Conservation (phyloP, 2,888 invertebrate species). For the Clivina fossor region DNA sequence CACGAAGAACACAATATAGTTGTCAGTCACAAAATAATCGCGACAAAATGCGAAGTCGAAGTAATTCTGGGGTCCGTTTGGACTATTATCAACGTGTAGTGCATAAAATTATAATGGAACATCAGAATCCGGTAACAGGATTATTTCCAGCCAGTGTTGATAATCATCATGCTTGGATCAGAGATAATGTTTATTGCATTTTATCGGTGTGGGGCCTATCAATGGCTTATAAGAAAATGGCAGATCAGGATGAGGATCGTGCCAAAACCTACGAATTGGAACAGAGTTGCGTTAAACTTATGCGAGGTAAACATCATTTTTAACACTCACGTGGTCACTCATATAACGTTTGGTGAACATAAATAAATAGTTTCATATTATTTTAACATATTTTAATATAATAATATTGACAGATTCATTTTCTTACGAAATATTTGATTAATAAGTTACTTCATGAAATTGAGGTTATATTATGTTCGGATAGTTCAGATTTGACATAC, state of each 20-base stretch:
- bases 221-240: conserved; percentile 98
- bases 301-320: conserved; percentile 71
- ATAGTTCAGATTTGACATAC: no score
- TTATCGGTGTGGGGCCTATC: conserved; percentile 97
- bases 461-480: no score
- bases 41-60: conserved; percentile 80
- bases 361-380: no score
- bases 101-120: conserved; percentile 88
- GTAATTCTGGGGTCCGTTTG: conserved; percentile 88
- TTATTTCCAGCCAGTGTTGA: conserved; percentile 87
- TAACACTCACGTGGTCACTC: not conserved
- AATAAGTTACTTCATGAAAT: no score
- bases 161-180: conserved; percentile 95
- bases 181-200: conserved; percentile 97
- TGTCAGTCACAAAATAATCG: not conserved
- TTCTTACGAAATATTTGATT: no score
- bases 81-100: conserved; percentile 96
- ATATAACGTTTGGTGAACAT: no score
- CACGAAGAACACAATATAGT: conserved; percentile 6
- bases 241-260: conserved; percentile 97
- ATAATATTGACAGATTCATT: no score
- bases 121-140: conserved; percentile 96
- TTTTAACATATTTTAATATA: no score
- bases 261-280: conserved; percentile 98
- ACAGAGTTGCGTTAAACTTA: conserved; percentile 86